Percentiles rank a stretch among this genome's conserved stretches.
Evolutionary conservation across 2,888 invertebrate species (phyloP).

Genomic region (Pristionchus exspectatus): DNA sequence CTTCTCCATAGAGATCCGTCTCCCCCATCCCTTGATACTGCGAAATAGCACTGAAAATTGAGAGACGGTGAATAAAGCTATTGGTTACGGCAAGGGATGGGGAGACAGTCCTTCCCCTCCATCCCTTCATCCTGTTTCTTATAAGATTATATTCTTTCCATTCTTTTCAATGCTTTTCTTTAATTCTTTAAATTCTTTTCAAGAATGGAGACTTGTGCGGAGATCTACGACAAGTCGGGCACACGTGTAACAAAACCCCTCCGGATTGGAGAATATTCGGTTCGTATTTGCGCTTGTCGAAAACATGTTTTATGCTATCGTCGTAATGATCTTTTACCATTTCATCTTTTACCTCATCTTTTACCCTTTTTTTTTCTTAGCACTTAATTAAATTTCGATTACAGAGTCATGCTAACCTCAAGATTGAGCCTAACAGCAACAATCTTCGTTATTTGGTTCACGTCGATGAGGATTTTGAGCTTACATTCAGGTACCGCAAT

Average conservation of each 20-base stretch:
- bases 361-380: too few species aligned
- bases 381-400: neutral
- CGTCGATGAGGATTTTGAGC: neutral
- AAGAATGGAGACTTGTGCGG: conserved; percentile 2
- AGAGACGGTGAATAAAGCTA: too few species aligned
- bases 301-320: neutral
- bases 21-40: too few species aligned
- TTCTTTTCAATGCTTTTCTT: neutral
- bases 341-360: too few species aligned
- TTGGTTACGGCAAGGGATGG: too few species aligned
- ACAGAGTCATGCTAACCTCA: neutral
- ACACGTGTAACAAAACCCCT: neutral
- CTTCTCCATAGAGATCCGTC: too few species aligned
- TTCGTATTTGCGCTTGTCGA: neutral
- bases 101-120: too few species aligned
- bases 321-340: too few species aligned
- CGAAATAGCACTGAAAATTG: too few species aligned
- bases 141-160: too few species aligned
- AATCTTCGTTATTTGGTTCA: neutral
- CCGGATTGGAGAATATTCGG: conserved; percentile 24
- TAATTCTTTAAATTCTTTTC: neutral
- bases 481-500: too few species aligned
- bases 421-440: neutral
- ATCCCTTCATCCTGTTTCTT: too few species aligned
- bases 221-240: conserved; percentile 6